Base-by-base conservation (phyloP, 2,888 invertebrate species). In the Gymnocheta viridis region DNA sequence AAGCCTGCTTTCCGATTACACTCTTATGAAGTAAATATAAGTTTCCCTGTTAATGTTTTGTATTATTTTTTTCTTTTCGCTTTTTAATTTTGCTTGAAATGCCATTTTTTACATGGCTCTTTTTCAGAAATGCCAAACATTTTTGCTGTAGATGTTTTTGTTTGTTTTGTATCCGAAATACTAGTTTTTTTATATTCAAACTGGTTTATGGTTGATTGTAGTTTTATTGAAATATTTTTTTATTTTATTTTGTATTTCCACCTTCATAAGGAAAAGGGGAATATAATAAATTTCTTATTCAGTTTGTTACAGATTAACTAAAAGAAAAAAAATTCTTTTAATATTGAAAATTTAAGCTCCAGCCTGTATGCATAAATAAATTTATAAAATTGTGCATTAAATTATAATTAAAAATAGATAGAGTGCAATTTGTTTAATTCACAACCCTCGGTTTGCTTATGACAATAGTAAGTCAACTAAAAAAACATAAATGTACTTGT, bases 71-170 rank as follows among this genome's bases (percentile, higher is more conserved):
- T 10, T 6, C 17, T 27, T 29, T 41, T 78, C 24, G 62, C 29
- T 49, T 47, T 77, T 29, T 24, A 29, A 17, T 73, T 70, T 58
- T 9, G 44, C 17, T 47, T 58, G 44, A 66, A 82, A 41, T 62
- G 32, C 29, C 10, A 72, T 72, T 74, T 78, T 73, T 69, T 51
- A 10, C 38, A 38, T 19, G 17, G 5, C 6, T 58, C 35, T 74
- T 58, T 56, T 44, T 69, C 27, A 44, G 54, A 83, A 84, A 84
- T 84, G 77, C 84, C 84, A 77, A 77, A 77, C 49, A 84, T 81
- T 81, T 83, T 80, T 60, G 70, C 27, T 73, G 47, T 70, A 2
- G 0, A 2, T 58, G 29, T 32, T 72, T 66, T 24, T 56, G 51
- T 70, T 47, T 66, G 64, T 66, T 58, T 78, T 29, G 35, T 56